Evolutionary conservation across 2,113 vertebrate genomes (phyloP), one percentile per base, ranked within the genome.

Genomic region (Dendropsophus ebraccatus): DNA sequence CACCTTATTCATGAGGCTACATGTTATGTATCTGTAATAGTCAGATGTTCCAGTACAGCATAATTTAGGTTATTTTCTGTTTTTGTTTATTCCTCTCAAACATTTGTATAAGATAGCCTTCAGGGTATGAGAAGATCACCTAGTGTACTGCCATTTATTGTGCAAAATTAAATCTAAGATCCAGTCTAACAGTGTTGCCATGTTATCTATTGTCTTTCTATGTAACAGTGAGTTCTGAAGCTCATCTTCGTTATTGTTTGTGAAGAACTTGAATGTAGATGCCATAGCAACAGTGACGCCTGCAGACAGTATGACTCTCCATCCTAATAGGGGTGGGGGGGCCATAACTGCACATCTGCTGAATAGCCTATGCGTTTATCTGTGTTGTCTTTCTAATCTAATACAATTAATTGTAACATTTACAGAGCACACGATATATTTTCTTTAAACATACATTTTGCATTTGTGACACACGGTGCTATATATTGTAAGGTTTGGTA

Each of bases 221-320:
- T 70, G 32, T 41, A 23, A 23, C 37, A 17, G 30, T 70, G 19
- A 70, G 32, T 70, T 70, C 19, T 41, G 19, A 70, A 70, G 37
- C 67, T 70, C 67, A 70, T 70, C 30, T 35, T 65, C 35, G 10
- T 70, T 70, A 70, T 70, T 70, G 67, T 70, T 41, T 70, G 67
- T 41, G 35, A 70, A 70, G 35, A 70, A 21, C 32, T 23, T 70
- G 32, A 69, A 69, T 37, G 67, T 70, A 41, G 41, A 70, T 70
- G 67, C 35, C 41, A 70, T 41, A 70, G 67, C 67, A 41, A 70
- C 67, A 70, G 67, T 70, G 67, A 70, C 35, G 35, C 67, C 41
- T 70, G 67, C 35, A 70, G 67, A 70, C 67, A 70, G 67, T 70
- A 41, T 5, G 35, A 23, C 32, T 70, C 67, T 37, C 32, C 8